phyloP scores from a whole-genome alignment of 35 echinoderm and acorn worm species.

The Hemicentrotus pulcherrimus region DNA sequence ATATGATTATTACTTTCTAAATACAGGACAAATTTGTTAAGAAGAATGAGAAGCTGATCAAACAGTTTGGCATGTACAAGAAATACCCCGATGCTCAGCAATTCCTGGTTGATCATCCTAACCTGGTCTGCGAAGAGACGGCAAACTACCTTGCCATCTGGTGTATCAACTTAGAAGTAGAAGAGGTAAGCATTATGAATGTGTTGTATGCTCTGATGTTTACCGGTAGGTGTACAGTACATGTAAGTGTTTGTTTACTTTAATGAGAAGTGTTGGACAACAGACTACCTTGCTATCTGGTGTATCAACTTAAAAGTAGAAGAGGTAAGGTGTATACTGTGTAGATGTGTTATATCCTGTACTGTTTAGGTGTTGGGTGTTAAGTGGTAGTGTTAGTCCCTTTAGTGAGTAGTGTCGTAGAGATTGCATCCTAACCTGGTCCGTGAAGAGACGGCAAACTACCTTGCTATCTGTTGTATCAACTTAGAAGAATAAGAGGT shows the following conservation, averaged over 20 bases:
- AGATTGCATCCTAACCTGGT: slow-evolving; percentile 73
- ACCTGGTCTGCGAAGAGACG: slow-evolving; percentile 88
- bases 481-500: slow-evolving; percentile 90
- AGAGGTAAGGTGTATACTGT: slow-evolving; percentile 66
- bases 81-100: slow-evolving; percentile 72
- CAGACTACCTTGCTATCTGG: slow-evolving; percentile 97
- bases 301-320: slow-evolving; percentile 86
- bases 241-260: too few relatives aligned
- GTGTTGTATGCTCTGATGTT: too few relatives aligned
- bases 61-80: slow-evolving; percentile 91
- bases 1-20: background rate
- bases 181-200: slow-evolving; percentile 67
- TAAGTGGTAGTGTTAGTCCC: background rate
- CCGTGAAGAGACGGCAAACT: slow-evolving; percentile 93
- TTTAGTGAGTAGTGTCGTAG: background rate
- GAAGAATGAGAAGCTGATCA: slow-evolving; percentile 88
- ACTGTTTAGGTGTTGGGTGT: background rate
- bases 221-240: too few relatives aligned
- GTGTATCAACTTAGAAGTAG: slow-evolving; percentile 86
- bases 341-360: background rate
- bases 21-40: slow-evolving; percentile 86
- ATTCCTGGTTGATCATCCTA: slow-evolving; percentile 69
- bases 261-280: too few relatives aligned
- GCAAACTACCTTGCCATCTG: slow-evolving; percentile 97
- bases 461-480: slow-evolving; percentile 94